Conservation (phyloP, 1,140 invertebrate species). For the Heliconius himera region DNA sequence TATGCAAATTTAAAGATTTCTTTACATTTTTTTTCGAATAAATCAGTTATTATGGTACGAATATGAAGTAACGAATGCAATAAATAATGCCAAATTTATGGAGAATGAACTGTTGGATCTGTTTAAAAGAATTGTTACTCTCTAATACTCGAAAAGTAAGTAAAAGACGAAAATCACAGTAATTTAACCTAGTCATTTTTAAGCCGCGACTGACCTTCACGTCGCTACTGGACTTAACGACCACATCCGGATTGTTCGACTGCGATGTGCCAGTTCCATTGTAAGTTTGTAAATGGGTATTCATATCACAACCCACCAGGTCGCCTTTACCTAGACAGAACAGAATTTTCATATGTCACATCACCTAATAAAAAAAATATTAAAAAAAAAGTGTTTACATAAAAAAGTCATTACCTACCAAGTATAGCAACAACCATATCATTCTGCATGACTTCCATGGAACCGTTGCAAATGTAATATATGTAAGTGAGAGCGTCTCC, state of each 20-base stretch:
- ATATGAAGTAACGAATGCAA: too few species aligned
- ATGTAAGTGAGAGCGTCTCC: conserved; percentile 98
- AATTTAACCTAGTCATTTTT: neutral
- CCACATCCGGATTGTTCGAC: conserved; percentile 85
- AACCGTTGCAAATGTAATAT: conserved; percentile 98
- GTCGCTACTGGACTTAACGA: conserved; percentile 96
- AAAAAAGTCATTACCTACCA: conserved; percentile 84
- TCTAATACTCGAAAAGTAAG: neutral
- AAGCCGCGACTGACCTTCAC: conserved; percentile 85
- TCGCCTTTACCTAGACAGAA: conserved; percentile 96
- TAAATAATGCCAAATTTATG: too few species aligned
- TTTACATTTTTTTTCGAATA: too few species aligned
- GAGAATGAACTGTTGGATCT: too few species aligned
- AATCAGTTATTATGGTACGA: too few species aligned
- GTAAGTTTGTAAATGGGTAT: conserved; percentile 86
- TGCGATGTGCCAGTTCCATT: conserved; percentile 82
- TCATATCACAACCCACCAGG: conserved; percentile 97
- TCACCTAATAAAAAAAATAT: neutral
- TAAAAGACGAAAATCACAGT: neutral
- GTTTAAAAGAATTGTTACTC: too few species aligned
- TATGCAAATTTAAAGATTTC: too few species aligned
- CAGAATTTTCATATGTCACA: neutral
- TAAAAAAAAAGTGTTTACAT: neutral
- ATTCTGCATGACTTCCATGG: conserved; percentile 99
- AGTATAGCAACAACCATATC: conserved; percentile 99